These are phyloP conservation scores for Zaprionus taronus DNA, from an alignment of 1,140 invertebrate species.

Conservation along the genomic window DNA sequence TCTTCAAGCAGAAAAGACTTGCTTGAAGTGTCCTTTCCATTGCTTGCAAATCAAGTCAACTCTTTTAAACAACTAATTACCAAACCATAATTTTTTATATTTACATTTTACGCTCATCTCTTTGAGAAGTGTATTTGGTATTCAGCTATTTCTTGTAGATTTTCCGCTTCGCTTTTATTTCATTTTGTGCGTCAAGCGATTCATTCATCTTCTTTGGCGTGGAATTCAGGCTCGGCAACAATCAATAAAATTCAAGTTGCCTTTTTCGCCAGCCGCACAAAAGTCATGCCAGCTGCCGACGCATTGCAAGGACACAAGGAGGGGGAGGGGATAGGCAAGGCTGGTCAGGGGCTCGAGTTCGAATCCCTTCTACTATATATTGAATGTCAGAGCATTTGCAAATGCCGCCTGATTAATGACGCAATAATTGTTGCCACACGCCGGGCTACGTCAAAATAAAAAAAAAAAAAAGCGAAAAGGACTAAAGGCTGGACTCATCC, in stretches of 20 bases:
- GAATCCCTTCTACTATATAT: slow-evolving; percentile 37
- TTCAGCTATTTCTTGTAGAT: background rate
- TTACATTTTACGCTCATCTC: background rate
- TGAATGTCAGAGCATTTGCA: slow-evolving; percentile 70
- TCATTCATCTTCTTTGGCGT: slow-evolving; percentile 77
- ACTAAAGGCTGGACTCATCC: slow-evolving; percentile 26
- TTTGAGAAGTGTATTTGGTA: background rate
- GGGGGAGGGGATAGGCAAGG: background rate
- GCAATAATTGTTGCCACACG: slow-evolving; percentile 79
- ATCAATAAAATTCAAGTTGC: slow-evolving; percentile 83
- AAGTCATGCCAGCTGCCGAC: slow-evolving; percentile 73
- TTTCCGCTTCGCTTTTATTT: slow-evolving; percentile 32
- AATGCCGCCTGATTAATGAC: slow-evolving; percentile 82
- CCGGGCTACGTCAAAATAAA: slow-evolving; percentile 6
- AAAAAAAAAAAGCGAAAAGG: background rate
- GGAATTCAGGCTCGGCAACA: slow-evolving; percentile 65
- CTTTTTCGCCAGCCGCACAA: slow-evolving; percentile 69
- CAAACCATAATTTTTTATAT: no score
- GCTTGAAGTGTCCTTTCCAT: no score
- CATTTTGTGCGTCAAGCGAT: slow-evolving; percentile 69
- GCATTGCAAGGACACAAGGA: background rate
- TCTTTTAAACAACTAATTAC: no score
- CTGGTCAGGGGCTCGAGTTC: background rate
- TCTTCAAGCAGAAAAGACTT: background rate
- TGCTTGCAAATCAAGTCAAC: no score